Percentiles rank a stretch among this genome's conserved stretches.
Evolutionary conservation across 2,797 vertebrate species (phyloP).

Genomic region (Mus minutoides): DNA sequence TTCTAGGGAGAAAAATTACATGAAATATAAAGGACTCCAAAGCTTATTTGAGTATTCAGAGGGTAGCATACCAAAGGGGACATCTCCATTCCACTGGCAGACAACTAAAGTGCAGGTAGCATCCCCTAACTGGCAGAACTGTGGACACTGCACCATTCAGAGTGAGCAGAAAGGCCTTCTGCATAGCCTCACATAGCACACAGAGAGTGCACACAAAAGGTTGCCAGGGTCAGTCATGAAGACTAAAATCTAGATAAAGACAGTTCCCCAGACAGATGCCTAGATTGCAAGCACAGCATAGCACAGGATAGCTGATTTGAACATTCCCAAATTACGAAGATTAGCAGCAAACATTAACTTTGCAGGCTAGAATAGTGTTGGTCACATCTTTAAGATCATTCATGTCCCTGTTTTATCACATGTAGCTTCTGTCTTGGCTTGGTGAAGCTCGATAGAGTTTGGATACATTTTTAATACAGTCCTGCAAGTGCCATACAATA

Average conservation of each 20-base stretch:
- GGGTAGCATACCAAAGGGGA: constrained; percentile 47
- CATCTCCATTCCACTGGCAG: constrained; percentile 50
- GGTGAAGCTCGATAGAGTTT: neutral
- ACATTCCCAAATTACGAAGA: neutral
- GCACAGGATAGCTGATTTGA: neutral
- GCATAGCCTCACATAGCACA: constrained; percentile 27
- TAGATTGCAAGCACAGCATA: neutral
- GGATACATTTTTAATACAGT: neutral
- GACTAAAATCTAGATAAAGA: neutral
- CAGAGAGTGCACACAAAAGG: constrained; percentile 54
- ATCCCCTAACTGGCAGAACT: constrained; percentile 80
- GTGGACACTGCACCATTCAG: constrained; percentile 61
- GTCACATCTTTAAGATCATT: constrained; percentile 52
- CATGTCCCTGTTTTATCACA: constrained; percentile 46
- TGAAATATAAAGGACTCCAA: constrained; percentile 63
- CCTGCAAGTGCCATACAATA: neutral
- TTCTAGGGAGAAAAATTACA: constrained; percentile 53
- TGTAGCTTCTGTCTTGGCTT: constrained; percentile 48
- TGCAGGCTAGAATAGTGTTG: constrained; percentile 9
- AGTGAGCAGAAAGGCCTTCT: constrained; percentile 87
- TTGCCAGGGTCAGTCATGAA: constrained; percentile 66
- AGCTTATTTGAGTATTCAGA: constrained; percentile 33
- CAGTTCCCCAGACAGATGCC: constrained; percentile 16
- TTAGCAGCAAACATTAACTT: constrained; percentile 20
- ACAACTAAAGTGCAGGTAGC: constrained; percentile 31